Evolutionary conservation across 1,140 invertebrate genomes (phyloP).

Genomic region (Bombus terrestris): DNA sequence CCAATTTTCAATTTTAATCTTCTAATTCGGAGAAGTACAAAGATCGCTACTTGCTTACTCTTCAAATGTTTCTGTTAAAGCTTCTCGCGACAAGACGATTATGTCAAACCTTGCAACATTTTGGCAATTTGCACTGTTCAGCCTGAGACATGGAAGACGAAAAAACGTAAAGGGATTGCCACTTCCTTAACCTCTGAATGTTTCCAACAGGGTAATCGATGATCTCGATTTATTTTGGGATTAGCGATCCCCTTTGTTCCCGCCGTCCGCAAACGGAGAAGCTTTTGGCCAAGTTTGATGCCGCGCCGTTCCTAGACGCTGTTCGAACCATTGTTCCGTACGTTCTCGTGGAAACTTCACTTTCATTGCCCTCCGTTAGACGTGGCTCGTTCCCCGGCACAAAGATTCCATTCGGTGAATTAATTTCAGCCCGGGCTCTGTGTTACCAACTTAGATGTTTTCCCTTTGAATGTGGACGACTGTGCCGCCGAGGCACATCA

Average conservation of each 20-base stretch:
- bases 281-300: background rate
- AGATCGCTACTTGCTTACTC: no score
- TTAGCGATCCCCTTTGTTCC: background rate
- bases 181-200: background rate
- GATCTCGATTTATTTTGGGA: background rate
- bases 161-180: background rate
- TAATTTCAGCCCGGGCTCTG: background rate
- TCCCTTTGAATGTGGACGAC: background rate
- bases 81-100: no score
- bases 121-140: no score
- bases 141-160: no score
- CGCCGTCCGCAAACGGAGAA: background rate
- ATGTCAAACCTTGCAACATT: background rate
- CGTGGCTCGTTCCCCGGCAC: conserved; percentile 1
- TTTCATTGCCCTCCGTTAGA: background rate
- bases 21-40: no score
- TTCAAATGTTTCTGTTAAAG: no score
- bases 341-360: conserved; percentile 8
- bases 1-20: no score
- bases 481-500: background rate
- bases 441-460: conserved; percentile 1
- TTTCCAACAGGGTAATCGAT: background rate
- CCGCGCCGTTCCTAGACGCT: background rate
- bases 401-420: conserved; percentile 33
- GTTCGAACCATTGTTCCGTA: conserved; percentile 24